Conservation (phyloP, 1,140 invertebrate genomes). For the Andrena cerasifolii region DNA sequence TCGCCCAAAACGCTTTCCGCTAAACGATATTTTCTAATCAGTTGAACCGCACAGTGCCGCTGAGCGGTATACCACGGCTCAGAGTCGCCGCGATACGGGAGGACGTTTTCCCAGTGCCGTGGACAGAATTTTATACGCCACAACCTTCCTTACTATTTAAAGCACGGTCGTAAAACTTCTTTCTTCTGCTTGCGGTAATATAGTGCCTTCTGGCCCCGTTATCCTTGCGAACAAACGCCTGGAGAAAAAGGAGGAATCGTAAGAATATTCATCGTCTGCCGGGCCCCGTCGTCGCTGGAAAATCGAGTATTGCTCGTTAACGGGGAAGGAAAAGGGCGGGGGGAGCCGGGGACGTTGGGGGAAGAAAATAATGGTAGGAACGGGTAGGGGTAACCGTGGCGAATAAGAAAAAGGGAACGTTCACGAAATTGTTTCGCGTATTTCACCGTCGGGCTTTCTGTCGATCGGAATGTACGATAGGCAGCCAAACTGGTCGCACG, state of each 20-base stretch:
- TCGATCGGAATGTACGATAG: slow-evolving; percentile 73
- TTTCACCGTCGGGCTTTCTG: slow-evolving; percentile 59
- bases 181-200: slow-evolving; percentile 12
- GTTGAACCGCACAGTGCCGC: background rate
- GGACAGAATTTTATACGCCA: no score
- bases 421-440: slow-evolving; percentile 62
- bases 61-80: background rate
- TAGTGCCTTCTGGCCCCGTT: slow-evolving; percentile 42
- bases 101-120: no score
- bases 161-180: slow-evolving; percentile 41
- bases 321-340: background rate
- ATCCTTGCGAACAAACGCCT: slow-evolving; percentile 47
- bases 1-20: slow-evolving; percentile 6
- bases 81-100: background rate
- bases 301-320: slow-evolving; percentile 35
- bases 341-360: background rate
- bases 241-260: background rate
- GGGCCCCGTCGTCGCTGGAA: slow-evolving; percentile 3
- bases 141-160: slow-evolving; percentile 43
- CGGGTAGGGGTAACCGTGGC: background rate
- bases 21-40: slow-evolving; percentile 52
- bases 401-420: slow-evolving; percentile 40
- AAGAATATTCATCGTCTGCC: slow-evolving; percentile 30
- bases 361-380: background rate
- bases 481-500: slow-evolving; percentile 69